Base-by-base conservation (phyloP, 2,888 invertebrate species). In the Sinopyrophorus schimmeli region DNA sequence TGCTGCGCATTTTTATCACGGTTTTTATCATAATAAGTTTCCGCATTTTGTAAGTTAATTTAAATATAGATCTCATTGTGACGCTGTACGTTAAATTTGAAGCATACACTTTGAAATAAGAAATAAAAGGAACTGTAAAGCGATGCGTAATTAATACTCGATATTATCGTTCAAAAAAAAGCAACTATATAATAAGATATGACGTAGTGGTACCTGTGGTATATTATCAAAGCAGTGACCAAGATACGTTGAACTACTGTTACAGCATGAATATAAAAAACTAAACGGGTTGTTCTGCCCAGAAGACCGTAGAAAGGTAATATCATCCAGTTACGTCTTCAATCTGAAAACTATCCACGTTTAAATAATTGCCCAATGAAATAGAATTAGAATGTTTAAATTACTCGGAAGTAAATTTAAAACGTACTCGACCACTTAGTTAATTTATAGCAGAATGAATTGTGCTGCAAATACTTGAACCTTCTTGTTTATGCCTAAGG, bases 221-320 rank as follows among this genome's bases (percentile, higher is more conserved):
- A 56, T 56, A 51, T 56, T 51, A 57, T 47, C 48, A 55, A 57
- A 55, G 52, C 47, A 50, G 48, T 55, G 55, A 55, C 55, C 53
- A 55, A 57, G 52, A 57, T 57, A 52, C 57, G 51, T 53, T 57
- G 57, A 57, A 57, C 57, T 57, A 57, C 55, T 55, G 57, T 57
- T 55, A 57, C 55, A 54, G 51, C 51, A 44, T 47, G 51, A 44
- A 53, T 56, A 49, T 49, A 53, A 54, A 56, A 56, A 56, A 53
- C 41, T 37, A 32, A 47, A 35, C 47, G 48, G 54, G 51, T 54
- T 50, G 47, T 47, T 48, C 31, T 26, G 27, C 28, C 51, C 47
- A 54, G 54, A 41, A 24, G 16, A 48, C 20, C 16, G 37, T 9
- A n/a, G 11, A 52, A 51, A 54, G 51, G 51, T 49, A 21, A 26